These are phyloP conservation scores for Drosophila simulans DNA, from an alignment of 1,140 invertebrate genomes.

Conservation along the genomic window DNA sequence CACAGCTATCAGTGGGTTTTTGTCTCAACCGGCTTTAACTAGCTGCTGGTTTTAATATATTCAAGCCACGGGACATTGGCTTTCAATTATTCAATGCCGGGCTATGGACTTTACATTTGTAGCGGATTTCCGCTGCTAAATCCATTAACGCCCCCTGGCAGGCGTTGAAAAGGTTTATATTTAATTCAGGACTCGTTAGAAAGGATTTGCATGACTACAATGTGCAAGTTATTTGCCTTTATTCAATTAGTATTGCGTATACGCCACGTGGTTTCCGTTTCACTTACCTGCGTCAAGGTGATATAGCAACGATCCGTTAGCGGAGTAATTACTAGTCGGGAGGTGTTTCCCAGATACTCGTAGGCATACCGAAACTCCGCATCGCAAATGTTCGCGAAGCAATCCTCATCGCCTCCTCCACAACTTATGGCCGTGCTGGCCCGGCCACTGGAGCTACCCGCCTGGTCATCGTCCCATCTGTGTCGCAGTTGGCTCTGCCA, in stretches of 20 bases:
- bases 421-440: conserved; percentile 19
- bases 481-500: conserved; percentile 94
- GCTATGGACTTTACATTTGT: conserved; percentile 33
- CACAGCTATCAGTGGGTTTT: background rate
- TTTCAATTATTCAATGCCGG: conserved; percentile 51
- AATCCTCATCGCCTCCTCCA: conserved; percentile 86
- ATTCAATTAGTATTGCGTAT: conserved; percentile 1
- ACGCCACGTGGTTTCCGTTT: background rate
- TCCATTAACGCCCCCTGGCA: conserved; percentile 40
- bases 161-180: conserved; percentile 34
- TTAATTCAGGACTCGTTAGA: conserved; percentile 38
- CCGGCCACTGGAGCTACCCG: conserved; percentile 57
- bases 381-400: conserved; percentile 95
- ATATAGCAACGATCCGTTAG: conserved; percentile 95
- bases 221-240: conserved; percentile 10
- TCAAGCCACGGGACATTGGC: conserved; percentile 40
- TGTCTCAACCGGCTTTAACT: conserved; percentile 11
- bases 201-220: conserved; percentile 19
- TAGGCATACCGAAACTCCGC: conserved; percentile 92
- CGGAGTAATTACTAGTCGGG: conserved; percentile 93
- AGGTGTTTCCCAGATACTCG: conserved; percentile 93
- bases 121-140: conserved; percentile 51
- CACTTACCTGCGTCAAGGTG: conserved; percentile 89
- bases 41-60: conserved; percentile 36
- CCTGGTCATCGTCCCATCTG: conserved; percentile 89